phyloP scores from a whole-genome alignment of 2,888 invertebrate genomes.

The Rhaphigaster nebulosa region DNA sequence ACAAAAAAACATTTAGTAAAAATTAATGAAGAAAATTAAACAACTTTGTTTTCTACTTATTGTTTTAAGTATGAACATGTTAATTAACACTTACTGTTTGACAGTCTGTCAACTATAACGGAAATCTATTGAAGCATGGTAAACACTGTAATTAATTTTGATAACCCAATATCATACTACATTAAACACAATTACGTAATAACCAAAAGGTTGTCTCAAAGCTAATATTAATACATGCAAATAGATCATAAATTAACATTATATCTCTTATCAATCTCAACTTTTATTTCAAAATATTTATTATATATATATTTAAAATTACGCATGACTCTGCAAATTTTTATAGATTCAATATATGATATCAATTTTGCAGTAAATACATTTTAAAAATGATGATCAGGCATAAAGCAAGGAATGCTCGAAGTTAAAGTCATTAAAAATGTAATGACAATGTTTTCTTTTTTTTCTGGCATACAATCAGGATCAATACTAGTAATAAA shows the following conservation, averaged over 20 bases:
- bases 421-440: background rate
- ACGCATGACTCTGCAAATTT: background rate
- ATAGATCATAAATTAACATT: background rate
- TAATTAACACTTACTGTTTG: background rate
- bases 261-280: background rate
- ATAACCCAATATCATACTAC: background rate
- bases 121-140: background rate
- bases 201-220: background rate
- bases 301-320: background rate
- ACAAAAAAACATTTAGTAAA: background rate
- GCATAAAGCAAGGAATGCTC: background rate
- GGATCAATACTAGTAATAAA: background rate
- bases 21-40: background rate
- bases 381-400: background rate
- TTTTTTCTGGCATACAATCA: background rate
- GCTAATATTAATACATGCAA: background rate
- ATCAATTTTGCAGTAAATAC: background rate
- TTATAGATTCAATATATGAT: no score
- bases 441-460: background rate
- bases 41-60: background rate
- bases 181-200: background rate
- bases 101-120: background rate
- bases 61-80: background rate
- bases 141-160: conserved; percentile 4
- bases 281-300: no score